Evolutionary conservation across 2,113 vertebrate genomes (phyloP), one percentile per base, ranked within the genome.

Genomic region (Passer domesticus): DNA sequence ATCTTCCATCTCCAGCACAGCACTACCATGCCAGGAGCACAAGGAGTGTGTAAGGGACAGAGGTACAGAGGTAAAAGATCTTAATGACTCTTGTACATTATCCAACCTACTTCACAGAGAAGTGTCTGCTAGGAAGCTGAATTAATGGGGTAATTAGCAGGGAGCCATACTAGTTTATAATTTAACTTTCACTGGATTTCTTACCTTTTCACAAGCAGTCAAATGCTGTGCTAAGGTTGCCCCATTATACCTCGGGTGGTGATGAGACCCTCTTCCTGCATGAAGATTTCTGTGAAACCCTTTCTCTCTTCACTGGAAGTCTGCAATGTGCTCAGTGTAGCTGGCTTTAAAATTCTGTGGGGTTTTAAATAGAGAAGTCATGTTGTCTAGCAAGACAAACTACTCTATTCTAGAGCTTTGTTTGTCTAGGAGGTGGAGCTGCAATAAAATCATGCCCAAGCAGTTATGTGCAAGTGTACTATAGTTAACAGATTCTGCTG

Each of bases 401-500:
- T 43, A 9, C 41, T 81, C 58, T n/a, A 1, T 44, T 37, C 15
- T 9, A 53, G 11, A 74, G 74, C 50, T 41, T 70, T 90, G 35
- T 94, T 92, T 95, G 72, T 41, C 52, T 86, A 80, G 33, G 35
- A 92, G 92, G 92, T 83, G 64, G 75, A 80, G 87, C 77, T 83
- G 68, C 58, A 72, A 63, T 88, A 78, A 92, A 95, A 77, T 39
- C 46, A n/a, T 55, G 50, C 78, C 50, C 59, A 39, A 59, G 66
- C 28, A 66, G 53, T 64, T 59, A 33, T 9, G 3, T 68, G 33
- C 7, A 66, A 53, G 33, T 8, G 19, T 58, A 52, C 14, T 30
- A 15, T 14, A 50, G 53, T 62, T 86, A 77, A 46, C 52, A 83
- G 80, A 64, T 30, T 81, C 17, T 59, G 46, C n/a, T 76, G 46